A percentile compares a stretch with the other conserved stretches of the same genome.
Evolutionary conservation across 2,113 vertebrate genomes (phyloP).

Genomic region (Hystrix cristata): DNA sequence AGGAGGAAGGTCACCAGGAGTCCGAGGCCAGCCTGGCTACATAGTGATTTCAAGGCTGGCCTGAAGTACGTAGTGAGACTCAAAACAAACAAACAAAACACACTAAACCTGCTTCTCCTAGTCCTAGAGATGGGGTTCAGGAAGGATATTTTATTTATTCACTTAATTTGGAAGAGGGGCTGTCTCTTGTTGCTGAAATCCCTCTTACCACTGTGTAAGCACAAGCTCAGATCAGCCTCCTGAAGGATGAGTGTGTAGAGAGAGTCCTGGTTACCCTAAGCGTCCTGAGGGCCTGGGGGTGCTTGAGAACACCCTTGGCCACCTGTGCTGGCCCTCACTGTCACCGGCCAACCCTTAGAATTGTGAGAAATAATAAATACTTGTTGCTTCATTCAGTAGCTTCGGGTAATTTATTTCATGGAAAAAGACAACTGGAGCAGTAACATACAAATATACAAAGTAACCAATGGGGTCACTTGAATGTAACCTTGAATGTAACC

Average conservation of each 20-base stretch:
- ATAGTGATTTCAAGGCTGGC: background rate
- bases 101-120: background rate
- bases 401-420: background rate
- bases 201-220: background rate
- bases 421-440: background rate
- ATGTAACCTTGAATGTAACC: background rate
- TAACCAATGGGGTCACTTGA: no score
- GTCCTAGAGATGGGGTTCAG: background rate
- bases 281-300: background rate
- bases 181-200: background rate
- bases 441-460: background rate
- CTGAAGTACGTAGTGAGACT: background rate
- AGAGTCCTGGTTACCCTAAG: background rate
- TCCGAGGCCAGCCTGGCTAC: background rate
- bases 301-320: background rate
- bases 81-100: background rate
- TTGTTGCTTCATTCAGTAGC: background rate
- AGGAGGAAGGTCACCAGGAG: background rate
- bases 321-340: background rate
- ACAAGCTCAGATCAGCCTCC: background rate
- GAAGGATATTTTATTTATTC: constrained; percentile 5
- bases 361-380: background rate
- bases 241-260: no score
- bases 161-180: background rate
- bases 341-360: background rate